Base-by-base conservation (phyloP, 1,140 invertebrate species). In the Drosophila sproati region DNA sequence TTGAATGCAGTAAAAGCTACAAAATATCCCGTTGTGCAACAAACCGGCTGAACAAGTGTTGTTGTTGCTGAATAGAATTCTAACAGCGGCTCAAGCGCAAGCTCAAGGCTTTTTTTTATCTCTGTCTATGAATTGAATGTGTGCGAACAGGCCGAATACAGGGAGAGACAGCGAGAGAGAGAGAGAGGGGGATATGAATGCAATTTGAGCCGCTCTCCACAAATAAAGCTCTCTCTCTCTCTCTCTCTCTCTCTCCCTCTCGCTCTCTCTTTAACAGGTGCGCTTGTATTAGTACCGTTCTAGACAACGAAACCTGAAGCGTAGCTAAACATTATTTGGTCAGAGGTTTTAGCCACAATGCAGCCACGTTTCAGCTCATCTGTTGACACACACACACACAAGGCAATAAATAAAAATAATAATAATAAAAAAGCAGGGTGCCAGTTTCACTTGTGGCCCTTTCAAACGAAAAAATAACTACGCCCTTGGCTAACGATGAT, bases 231-330 rank as follows among this genome's bases (percentile, higher is more conserved):
- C 68, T 81, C 68, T 47, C 62, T 48, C 62, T 69, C 54, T 47
- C 62, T 59, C 59, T 37, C 12, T 63, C 54, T 47, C 62, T 59
- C 57, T 35, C 31, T 67, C 55, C 73, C 51, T 76, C 67, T 70
- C 54, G 32, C 45, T 20, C 41, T 41, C 66, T 69, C 73, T 75
- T 70, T 51, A 10, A 28, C 69, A 72, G 69, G 69, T 66, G 60
- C 41, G 37, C 68, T 45, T 52, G 77, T 69, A 71, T 88, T 88
- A 88, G 83, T 88, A 88, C 83, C 83, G 83, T 88, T 88, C 85
- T 89, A 89, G 83, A 39, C 70, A 89, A 88, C 83, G 55, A 83
- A 88, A 88, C 83, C 83, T 89, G 83, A 89, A 88, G 82, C 78
- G 82, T 85, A 81, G 82, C 81, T 81, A 76, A 35, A 66, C 54